Percentiles rank a stretch among this genome's conserved stretches.
These are phyloP conservation scores for Catharus bicknelli DNA, from an alignment of 2,113 vertebrate genomes.

Conservation along the genomic window DNA sequence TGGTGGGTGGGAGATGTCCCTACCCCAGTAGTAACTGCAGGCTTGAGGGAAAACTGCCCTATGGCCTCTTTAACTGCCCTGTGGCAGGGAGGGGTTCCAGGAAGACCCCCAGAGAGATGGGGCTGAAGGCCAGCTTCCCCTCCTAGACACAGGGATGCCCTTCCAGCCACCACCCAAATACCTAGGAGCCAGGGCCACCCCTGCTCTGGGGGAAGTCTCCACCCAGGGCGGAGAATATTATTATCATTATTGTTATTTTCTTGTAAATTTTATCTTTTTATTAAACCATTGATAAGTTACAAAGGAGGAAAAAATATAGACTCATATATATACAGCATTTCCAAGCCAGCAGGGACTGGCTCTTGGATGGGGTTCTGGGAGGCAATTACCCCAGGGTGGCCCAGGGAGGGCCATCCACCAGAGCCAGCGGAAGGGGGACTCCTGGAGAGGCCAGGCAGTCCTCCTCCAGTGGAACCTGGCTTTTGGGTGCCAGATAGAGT, in stretches of 20 bases:
- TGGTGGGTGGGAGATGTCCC: not conserved
- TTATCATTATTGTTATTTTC: not conserved
- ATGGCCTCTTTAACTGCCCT: not conserved
- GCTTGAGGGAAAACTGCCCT: not conserved
- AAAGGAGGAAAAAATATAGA: conserved; percentile 75
- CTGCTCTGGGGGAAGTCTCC: not conserved
- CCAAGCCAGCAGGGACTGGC: conserved; percentile 44
- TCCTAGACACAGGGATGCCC: not conserved
- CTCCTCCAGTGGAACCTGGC: not conserved
- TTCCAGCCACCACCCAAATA: not conserved
- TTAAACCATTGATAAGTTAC: conserved; percentile 74
- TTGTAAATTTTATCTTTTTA: conserved; percentile 69
- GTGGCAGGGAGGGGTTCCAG: not conserved
- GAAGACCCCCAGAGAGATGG: not conserved
- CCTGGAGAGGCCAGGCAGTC: not conserved
- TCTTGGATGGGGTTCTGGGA: not conserved
- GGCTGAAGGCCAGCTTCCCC: not conserved
- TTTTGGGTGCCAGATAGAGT: not conserved
- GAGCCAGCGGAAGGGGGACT: not conserved
- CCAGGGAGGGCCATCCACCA: not conserved
- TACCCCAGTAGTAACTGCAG: not conserved
- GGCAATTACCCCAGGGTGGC: not conserved
- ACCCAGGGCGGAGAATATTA: not conserved
- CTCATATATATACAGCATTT: conserved; percentile 69
- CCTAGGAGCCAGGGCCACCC: not conserved